Conservation (phyloP, 2,888 invertebrate species). For the Falcaria lacertinaria region DNA sequence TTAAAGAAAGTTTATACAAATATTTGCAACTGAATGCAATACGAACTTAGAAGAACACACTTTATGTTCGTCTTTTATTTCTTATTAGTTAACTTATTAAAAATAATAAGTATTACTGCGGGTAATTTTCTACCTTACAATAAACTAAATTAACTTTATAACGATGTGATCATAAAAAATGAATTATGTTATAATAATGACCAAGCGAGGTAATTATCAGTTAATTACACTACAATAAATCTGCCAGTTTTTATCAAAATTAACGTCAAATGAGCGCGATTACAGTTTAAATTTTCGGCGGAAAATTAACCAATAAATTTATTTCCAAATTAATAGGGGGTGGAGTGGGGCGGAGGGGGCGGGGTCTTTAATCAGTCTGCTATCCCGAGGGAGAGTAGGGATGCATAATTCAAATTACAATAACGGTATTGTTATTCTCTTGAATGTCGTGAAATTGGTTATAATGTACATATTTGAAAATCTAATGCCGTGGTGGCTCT, state of each 20-base stretch:
- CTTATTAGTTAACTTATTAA: too few species aligned
- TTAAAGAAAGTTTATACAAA: too few species aligned
- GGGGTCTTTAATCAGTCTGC: conserved; percentile 20
- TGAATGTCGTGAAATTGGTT: too few species aligned
- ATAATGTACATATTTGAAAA: too few species aligned
- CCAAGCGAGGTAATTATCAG: conserved; percentile 8
- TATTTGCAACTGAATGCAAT: too few species aligned
- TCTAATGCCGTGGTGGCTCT: too few species aligned
- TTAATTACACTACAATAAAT: conserved; percentile 16
- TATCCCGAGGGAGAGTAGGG: conserved; percentile 1
- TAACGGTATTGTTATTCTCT: conserved; percentile 12
- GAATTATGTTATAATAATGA: neutral
- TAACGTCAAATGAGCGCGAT: conserved; percentile 3
- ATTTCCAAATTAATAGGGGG: conserved; percentile 17
- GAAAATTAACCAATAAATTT: conserved; percentile 28
- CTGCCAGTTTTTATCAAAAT: conserved; percentile 8
- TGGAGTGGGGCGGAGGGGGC: conserved; percentile 12
- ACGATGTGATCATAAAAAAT: conserved; percentile 1
- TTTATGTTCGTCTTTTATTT: too few species aligned
- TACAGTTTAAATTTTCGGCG: conserved; percentile 20
- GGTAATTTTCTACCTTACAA: conserved; percentile 6
- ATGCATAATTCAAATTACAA: conserved; percentile 27
- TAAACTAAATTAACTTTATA: conserved; percentile 7
- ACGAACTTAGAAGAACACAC: too few species aligned
- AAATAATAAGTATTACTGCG: neutral